Evolutionary conservation across 2,113 vertebrate genomes (phyloP), one percentile per base, ranked within the genome.

Genomic region (Cottus gobio): DNA sequence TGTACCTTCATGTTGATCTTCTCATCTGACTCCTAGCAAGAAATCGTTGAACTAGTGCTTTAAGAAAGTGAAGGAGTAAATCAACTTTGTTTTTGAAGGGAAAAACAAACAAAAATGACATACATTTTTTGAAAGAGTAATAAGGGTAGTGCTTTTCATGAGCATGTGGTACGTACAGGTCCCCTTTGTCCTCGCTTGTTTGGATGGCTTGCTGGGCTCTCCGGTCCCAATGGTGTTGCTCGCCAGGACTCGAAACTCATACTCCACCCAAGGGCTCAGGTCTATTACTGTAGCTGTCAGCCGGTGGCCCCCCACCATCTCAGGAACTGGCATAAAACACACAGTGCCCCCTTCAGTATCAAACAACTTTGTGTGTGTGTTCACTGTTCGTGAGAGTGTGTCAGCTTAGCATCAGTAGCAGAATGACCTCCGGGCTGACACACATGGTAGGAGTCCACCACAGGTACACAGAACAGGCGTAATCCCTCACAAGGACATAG

Each of bases 261-360:
- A 99, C 82, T 99, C 98, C 1, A 99, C 98, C 98, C 98, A 99
- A 0, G 98, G 97, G 92, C 96, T 99, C 90, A 99, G 92, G 58
- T 97, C 96, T 84, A 96, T 96, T 88, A 98, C 98, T 0, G 96
- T 97, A 1, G 97, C 97, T n/a, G 96, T 98, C 92, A 98, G 95
- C 0, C 94, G 97, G 71, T 94, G 94, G 71, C 98, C 98, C 0
- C 96, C 96, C 7, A 99, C 95, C 84, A 97, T 50, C 74, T 98
- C 96, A 11, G 97, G 97, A 77, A 98, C 97, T 98, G 71, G 80
- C 89, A 91, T 28, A 66, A 85, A 85, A 90, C 86, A 89, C 68
- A 90, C 56, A 85, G 31, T 64, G 52, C 58, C 68, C 36, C 48
- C 60, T 81, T 88, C 70, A 87, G 73, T 83, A 83, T 83, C 46